Base-by-base conservation (phyloP, 1,140 invertebrate species). In the Drosophila malerkotliana region DNA sequence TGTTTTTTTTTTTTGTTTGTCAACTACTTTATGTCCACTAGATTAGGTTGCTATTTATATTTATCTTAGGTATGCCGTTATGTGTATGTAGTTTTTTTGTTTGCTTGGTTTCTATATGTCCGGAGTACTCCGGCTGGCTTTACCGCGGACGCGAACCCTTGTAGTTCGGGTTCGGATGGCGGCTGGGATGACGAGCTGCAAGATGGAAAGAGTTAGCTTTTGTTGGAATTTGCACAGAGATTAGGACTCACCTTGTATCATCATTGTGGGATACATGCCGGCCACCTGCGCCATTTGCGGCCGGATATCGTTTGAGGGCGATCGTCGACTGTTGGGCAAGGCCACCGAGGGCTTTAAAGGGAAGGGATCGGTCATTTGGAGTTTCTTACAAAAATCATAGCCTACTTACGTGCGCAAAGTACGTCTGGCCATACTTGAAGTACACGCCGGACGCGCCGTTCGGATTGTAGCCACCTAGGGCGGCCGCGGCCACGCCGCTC, bases 201-300 rank as follows among this genome's bases (percentile, higher is more conserved):
- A 5, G 8, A 55, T 9, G 44, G 0, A 1, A 47, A 21, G 10
- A 9, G 4, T 10, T 24, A 47, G 15, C 9, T 8, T 47, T 47
- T 10, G 6, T 2, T 2, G 18, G 4, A 18, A 9, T 21, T 15
- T 45, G 5, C 24, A 9, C 10, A n/a, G 10, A 51, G 21, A 14
- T 9, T 14, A 7, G 18, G 24, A 30, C 63, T 68, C 32, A 91
- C 90, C 90, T 90, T 87, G 89, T 87, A 91, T 90, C 90, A 91
- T 91, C 90, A 91, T 91, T 51, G 90, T 90, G 68, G 91, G 89
- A 81, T 92, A 92, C 79, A 92, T 91, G 64, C 90, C 79, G 68
- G 91, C 58, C 62, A 92, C 72, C 56, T 90, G 91, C 44, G 91
- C 76, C 85, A 92, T 90, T 69, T 90, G 85, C 63, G 91, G 90